phyloP scores from a whole-genome alignment of 2,888 invertebrate species.

The Metellina segmentata region DNA sequence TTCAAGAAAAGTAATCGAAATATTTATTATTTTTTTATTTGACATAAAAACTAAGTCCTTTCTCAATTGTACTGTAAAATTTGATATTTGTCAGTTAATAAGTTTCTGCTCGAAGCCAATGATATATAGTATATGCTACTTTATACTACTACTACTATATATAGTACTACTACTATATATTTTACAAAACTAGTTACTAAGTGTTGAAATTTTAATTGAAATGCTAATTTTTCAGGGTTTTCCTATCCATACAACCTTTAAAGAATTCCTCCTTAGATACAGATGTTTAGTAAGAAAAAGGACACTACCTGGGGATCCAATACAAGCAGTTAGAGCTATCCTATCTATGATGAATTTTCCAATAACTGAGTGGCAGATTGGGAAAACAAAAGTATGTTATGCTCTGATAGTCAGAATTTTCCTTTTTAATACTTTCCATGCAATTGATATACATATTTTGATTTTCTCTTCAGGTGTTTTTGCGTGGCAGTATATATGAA shows the following conservation, averaged over 20 bases:
- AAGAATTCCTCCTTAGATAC: constrained; percentile 89
- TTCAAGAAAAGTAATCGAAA: no score
- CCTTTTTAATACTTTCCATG: background rate
- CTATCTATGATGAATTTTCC: constrained; percentile 86
- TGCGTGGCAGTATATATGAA: constrained; percentile 90
- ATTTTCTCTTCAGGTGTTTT: constrained; percentile 84
- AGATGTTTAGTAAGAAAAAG: constrained; percentile 83
- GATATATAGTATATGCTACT: no score
- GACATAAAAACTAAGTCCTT: no score
- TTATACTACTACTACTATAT: background rate
- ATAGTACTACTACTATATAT: background rate
- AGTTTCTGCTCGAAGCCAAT: no score
- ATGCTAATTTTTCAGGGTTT: constrained; percentile 84
- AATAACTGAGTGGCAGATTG: constrained; percentile 91
- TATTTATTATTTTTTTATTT: no score
- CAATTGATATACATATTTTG: background rate
- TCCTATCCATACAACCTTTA: constrained; percentile 90
- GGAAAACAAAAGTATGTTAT: constrained; percentile 86
- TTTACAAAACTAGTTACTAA: background rate
- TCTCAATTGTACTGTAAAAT: no score
- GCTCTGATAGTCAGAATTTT: background rate
- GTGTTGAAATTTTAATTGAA: background rate
- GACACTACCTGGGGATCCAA: constrained; percentile 65
- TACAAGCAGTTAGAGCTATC: constrained; percentile 80
- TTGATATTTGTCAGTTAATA: no score